These are phyloP conservation scores for Montifringilla adamsi DNA, from an alignment of 2,113 vertebrate species.

Conservation along the genomic window DNA sequence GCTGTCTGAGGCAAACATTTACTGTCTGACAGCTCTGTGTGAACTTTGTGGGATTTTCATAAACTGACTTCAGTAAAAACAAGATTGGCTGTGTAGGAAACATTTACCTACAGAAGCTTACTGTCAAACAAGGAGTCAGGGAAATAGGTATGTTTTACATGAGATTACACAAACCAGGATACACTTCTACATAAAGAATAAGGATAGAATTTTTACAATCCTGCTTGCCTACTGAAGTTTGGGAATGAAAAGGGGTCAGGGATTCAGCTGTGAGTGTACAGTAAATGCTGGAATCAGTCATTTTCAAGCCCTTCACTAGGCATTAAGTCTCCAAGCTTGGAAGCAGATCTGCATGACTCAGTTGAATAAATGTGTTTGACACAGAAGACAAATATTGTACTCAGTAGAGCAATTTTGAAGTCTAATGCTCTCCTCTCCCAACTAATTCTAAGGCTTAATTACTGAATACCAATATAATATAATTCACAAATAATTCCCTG, in stretches of 20 bases:
- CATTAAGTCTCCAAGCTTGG: slow-evolving; percentile 38
- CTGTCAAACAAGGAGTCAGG: not conserved
- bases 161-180: not conserved
- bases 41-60: not conserved
- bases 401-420: slow-evolving; percentile 60
- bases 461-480: slow-evolving; percentile 50
- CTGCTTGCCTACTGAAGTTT: not conserved
- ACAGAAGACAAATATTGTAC: slow-evolving; percentile 62
- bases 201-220: not conserved
- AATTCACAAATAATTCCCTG: slow-evolving; percentile 65
- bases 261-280: not conserved
- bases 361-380: slow-evolving; percentile 60
- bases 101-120: not conserved
- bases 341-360: slow-evolving; percentile 17
- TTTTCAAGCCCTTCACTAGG: slow-evolving; percentile 28
- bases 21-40: not conserved
- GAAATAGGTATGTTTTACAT: not conserved
- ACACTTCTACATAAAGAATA: not conserved
- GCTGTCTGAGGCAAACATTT: not conserved
- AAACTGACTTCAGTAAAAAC: not conserved
- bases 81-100: not conserved
- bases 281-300: not conserved
- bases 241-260: not conserved
- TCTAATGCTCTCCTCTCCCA: slow-evolving; percentile 44
- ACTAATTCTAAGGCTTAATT: slow-evolving; percentile 63